Evolutionary conservation across 1,140 invertebrate species (phyloP).

Genomic region (Sitobion miscanthi): DNA sequence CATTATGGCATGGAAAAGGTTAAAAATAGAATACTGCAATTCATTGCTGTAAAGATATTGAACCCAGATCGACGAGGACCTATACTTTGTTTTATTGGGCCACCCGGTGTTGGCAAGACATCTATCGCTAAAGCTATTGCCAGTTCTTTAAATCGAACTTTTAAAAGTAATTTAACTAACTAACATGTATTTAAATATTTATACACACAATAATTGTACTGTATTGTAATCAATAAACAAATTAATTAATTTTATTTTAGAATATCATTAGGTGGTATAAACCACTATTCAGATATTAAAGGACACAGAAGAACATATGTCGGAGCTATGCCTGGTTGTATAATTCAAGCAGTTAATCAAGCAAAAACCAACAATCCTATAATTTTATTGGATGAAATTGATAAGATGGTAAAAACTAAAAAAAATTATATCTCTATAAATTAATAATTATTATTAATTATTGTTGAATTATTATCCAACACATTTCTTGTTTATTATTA

Average conservation of each 20-base stretch:
- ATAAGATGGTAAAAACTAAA: constrained; percentile 67
- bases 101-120: constrained; percentile 73
- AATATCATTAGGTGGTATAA: constrained; percentile 69
- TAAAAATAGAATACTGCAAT: constrained; percentile 70
- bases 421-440: neutral
- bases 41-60: constrained; percentile 66
- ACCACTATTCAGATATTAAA: constrained; percentile 70
- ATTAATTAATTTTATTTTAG: constrained; percentile 59
- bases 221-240: neutral
- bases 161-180: constrained; percentile 60
- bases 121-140: constrained; percentile 70
- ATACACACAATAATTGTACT: neutral
- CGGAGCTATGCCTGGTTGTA: constrained; percentile 70
- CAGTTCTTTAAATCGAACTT: constrained; percentile 67
- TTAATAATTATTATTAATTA: neutral
- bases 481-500: constrained; percentile 42
- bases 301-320: constrained; percentile 72
- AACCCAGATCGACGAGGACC: constrained; percentile 67
- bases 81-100: constrained; percentile 72
- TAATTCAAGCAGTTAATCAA: constrained; percentile 67
- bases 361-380: constrained; percentile 69
- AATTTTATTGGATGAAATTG: constrained; percentile 71
- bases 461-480: neutral
- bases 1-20: constrained; percentile 70
- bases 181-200: neutral